phyloP scores from a whole-genome alignment of 1,140 invertebrate genomes.

The Diprion similis region DNA sequence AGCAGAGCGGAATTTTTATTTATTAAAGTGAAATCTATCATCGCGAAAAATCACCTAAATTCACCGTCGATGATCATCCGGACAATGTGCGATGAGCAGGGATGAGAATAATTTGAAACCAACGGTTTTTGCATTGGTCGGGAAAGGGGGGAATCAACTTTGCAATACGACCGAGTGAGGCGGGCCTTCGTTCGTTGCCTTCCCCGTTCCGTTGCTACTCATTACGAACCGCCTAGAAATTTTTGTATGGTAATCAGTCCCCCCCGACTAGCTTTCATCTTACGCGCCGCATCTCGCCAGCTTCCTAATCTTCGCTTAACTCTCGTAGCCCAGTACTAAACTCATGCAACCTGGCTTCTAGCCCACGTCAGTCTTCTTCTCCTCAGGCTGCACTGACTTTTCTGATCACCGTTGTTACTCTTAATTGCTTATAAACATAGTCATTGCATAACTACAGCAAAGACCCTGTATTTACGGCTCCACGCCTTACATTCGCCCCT shows the following conservation, averaged over 20 bases:
- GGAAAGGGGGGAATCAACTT: too few relatives aligned
- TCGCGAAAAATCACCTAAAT: not conserved
- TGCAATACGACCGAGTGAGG: not conserved
- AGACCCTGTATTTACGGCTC: not conserved
- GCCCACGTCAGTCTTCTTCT: not conserved
- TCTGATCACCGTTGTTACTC: conserved; percentile 22
- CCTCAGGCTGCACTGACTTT: conserved; percentile 9
- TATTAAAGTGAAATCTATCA: not conserved
- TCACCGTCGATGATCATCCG: not conserved
- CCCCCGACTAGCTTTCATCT: too few relatives aligned
- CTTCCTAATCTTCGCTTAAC: not conserved
- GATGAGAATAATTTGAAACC: too few relatives aligned
- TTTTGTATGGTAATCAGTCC: not conserved
- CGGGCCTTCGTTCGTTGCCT: not conserved
- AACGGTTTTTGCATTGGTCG: too few relatives aligned
- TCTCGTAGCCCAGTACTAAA: not conserved
- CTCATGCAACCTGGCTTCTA: not conserved
- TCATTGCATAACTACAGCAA: not conserved
- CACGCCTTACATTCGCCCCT: not conserved
- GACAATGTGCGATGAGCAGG: not conserved
- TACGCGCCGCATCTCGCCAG: not conserved
- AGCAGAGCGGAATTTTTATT: not conserved
- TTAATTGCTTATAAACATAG: conserved; percentile 17
- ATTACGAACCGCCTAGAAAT: not conserved
- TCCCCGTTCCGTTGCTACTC: conserved; percentile 2